These are phyloP conservation scores for Chitala chitala DNA, from an alignment of 2,113 vertebrate genomes.

Conservation along the genomic window DNA sequence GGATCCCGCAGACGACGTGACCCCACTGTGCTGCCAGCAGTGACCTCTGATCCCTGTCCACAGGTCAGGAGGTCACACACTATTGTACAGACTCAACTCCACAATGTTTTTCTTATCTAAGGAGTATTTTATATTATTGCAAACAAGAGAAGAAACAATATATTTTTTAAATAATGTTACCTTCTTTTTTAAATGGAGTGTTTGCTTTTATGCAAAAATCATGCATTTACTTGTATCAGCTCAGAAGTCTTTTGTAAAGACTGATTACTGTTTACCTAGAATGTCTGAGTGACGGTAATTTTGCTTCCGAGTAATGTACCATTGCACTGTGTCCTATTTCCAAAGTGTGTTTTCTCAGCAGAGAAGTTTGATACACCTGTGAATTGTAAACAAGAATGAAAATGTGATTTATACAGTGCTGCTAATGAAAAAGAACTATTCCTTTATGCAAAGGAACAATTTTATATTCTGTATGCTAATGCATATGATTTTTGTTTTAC, in stretches of 20 bases:
- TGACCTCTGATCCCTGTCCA: neutral
- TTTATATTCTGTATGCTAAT: constrained; percentile 49
- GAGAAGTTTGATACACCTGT: constrained; percentile 11
- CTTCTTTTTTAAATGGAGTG: neutral
- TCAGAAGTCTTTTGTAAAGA: constrained; percentile 41
- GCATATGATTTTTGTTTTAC: constrained; percentile 6
- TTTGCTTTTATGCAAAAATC: constrained; percentile 24
- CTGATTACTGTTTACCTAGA: constrained; percentile 4
- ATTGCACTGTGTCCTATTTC: constrained; percentile 37
- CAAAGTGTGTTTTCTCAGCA: constrained; percentile 11
- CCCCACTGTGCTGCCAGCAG: constrained; percentile 48
- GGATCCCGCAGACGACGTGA: constrained; percentile 48
- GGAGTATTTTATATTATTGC: neutral
- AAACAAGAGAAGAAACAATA: neutral
- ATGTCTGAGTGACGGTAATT: constrained; percentile 26
- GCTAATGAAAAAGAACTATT: constrained; percentile 39
- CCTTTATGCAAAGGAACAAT: constrained; percentile 53
- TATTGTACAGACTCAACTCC: neutral
- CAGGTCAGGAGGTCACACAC: neutral
- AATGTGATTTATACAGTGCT: constrained; percentile 26
- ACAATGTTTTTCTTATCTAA: too few relatives aligned
- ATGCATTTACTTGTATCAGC: neutral
- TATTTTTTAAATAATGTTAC: neutral
- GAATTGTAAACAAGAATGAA: too few relatives aligned
- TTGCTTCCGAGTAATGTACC: constrained; percentile 22